phyloP scores from a whole-genome alignment of 2,888 invertebrate species.

The Carterocephalus palaemon region DNA sequence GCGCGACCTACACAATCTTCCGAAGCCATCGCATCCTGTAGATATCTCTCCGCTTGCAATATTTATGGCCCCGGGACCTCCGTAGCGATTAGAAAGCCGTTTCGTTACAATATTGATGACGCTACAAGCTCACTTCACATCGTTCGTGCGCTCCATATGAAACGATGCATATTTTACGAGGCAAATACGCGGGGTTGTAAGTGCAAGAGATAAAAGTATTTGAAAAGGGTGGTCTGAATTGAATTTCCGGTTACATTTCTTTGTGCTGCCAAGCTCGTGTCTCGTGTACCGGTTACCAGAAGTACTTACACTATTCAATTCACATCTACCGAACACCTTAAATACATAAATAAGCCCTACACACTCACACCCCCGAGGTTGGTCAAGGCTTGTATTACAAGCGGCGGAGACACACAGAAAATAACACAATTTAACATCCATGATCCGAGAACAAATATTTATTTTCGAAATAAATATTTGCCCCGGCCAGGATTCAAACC shows the following conservation, averaged over 20 bases:
- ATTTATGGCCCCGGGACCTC: conserved; percentile 63
- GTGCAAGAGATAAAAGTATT: conserved; percentile 44
- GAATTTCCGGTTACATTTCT: neutral
- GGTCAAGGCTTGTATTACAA: no score
- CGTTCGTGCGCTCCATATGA: conserved; percentile 53
- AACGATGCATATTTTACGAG: conserved; percentile 62
- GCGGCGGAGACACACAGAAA: no score
- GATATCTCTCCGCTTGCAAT: conserved; percentile 64
- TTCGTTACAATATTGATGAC: conserved; percentile 58
- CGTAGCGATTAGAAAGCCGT: conserved; percentile 66
- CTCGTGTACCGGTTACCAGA: no score
- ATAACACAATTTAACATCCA: no score
- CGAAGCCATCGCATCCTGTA: conserved; percentile 32
- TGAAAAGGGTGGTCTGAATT: conserved; percentile 35
- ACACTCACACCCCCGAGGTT: no score
- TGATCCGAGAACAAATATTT: no score
- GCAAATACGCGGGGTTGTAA: conserved; percentile 35
- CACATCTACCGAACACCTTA: no score
- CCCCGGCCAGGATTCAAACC: no score
- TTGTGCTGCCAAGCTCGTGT: no score
- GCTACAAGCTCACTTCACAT: conserved; percentile 55
- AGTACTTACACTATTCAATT: no score
- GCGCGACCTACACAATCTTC: conserved; percentile 63
- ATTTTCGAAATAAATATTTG: no score
- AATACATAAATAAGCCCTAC: no score